Base-by-base conservation (phyloP, 53 echinoderm and acorn worm genomes). In the Paracentrotus lividus region DNA sequence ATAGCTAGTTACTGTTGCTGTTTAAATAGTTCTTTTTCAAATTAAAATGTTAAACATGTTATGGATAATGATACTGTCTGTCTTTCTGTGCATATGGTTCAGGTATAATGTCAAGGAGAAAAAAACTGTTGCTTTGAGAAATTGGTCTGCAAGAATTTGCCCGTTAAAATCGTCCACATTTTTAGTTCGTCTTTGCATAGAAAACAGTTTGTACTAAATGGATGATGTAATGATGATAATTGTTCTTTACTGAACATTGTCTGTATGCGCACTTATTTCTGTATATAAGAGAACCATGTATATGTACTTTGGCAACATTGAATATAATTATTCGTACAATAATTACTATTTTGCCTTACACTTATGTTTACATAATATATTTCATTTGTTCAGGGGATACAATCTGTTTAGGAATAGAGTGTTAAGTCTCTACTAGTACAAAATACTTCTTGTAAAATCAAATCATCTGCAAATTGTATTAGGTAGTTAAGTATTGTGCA, bases 61-160 rank as follows among this genome's bases (percentile, higher is more conserved):
- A 18, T 51, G 52, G 52, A 49, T 51, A 49, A 45, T 49, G 7
- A 85, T 23, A 56, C 88, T 59, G 20, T 88, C 58, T 88, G 88
- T 88, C 88, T 88, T 88, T 88, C 88, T 88, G 88, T 88, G 88
- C 88, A 34, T 56, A 88, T 88, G 38, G 53, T 85, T 85, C 85
- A 31, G 85, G 85, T 85, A 85, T 13, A 5, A 42, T 77, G 20
- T 44, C 64, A 12, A 64, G 40, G 72, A 40, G 36, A 40, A 16
- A n/a, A n/a, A n/a, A n/a, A n/a, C 18, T 38, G 72, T 18, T 72
- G 36, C 18, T 38, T 72, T 40, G 36, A 72, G 72, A 72, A 72
- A 14, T 15, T 31, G 27, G 64, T 64, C 29, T 64, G 64, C 64
- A 64, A 27, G 13, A 29, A 10, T 64, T 64, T 13, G 13, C 64